phyloP scores from a whole-genome alignment of 2,797 vertebrate species.

The Chelon labrosus region DNA sequence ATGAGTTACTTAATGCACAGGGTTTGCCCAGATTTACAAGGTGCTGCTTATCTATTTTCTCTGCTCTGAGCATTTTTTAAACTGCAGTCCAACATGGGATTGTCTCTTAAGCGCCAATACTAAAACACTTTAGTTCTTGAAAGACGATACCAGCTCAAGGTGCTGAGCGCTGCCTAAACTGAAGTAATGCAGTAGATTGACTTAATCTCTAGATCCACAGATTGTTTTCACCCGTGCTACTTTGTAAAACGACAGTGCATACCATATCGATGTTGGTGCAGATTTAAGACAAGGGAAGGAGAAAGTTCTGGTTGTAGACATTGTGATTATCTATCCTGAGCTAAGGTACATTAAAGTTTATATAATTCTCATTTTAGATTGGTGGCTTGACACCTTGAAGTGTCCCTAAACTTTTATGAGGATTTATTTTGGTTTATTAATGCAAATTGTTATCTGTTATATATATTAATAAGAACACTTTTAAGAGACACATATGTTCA shows the following conservation, averaged over 20 bases:
- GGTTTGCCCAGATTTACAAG: slow-evolving; percentile 10
- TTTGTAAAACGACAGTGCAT: not conserved
- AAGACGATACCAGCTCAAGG: not conserved
- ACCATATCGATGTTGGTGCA: not conserved
- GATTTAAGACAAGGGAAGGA: not conserved
- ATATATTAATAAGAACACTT: not conserved
- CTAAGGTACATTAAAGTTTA: not conserved
- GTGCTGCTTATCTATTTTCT: not conserved
- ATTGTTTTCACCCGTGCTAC: not conserved
- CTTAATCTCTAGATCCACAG: not conserved
- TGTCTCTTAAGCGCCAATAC: slow-evolving; percentile 2
- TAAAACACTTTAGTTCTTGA: slow-evolving; percentile 1
- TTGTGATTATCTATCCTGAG: not conserved
- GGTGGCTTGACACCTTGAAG: not conserved
- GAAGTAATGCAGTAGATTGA: not conserved
- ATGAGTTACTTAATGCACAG: slow-evolving; percentile 27
- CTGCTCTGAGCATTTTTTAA: not conserved
- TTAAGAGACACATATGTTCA: no score
- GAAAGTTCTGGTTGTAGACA: no score
- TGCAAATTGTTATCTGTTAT: not conserved
- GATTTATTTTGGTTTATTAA: not conserved
- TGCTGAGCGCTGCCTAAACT: slow-evolving; percentile 5
- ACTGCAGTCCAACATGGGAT: slow-evolving; percentile 12
- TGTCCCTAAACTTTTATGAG: not conserved
- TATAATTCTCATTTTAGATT: not conserved